Conservation (phyloP, 2,113 vertebrate genomes). For the Oryzias javanicus region DNA sequence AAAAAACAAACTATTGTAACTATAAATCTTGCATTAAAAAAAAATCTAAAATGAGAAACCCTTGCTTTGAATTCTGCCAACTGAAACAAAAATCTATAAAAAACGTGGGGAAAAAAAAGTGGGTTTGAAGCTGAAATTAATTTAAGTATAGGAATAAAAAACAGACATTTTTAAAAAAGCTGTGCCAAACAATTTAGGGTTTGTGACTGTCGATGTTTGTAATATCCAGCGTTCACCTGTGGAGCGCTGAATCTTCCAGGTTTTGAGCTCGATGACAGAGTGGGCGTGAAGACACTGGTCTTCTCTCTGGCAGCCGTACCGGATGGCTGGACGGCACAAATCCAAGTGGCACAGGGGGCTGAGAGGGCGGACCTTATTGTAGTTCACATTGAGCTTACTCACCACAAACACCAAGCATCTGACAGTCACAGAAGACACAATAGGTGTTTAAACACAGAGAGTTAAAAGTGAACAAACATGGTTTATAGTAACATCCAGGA, state of each 20-base stretch:
- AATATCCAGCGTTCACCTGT: constrained; percentile 74
- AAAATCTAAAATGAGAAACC: too few species aligned
- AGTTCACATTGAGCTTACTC: constrained; percentile 82
- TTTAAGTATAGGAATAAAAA: too few species aligned
- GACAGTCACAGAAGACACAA: constrained; percentile 1
- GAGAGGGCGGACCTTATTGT: constrained; percentile 89
- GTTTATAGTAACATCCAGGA: neutral
- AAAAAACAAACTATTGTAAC: too few species aligned
- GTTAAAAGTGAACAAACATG: neutral
- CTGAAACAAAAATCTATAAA: too few species aligned
- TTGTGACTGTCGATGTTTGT: neutral
- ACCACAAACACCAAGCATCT: constrained; percentile 92
- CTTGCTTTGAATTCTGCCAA: too few species aligned
- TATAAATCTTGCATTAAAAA: too few species aligned
- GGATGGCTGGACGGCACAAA: constrained; percentile 84
- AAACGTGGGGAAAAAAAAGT: too few species aligned
- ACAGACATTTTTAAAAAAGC: too few species aligned
- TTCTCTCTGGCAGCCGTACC: constrained; percentile 83
- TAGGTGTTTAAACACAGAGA: neutral
- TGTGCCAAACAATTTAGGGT: too few species aligned
- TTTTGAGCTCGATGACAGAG: constrained; percentile 90
- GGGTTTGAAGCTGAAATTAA: too few species aligned
- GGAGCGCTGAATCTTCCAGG: constrained; percentile 89
- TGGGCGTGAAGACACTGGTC: constrained; percentile 88
- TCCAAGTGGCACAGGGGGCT: constrained; percentile 83